These are phyloP conservation scores for Lateolabrax maculatus DNA, from an alignment of 2,797 vertebrate genomes.

Conservation along the genomic window DNA sequence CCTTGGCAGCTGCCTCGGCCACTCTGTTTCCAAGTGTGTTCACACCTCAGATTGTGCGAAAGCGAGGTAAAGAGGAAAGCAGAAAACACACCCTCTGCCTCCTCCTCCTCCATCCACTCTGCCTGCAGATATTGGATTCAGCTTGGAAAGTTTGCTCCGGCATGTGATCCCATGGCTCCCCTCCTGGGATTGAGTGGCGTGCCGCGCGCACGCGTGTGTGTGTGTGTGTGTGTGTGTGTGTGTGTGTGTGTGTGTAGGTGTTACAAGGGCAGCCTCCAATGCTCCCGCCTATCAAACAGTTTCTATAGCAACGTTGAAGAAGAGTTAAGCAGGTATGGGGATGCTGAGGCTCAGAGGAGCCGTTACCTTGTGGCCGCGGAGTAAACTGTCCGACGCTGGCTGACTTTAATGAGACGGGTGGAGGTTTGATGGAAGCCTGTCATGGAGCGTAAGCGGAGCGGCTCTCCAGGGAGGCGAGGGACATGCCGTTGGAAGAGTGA, in stretches of 20 bases:
- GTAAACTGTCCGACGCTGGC: constrained; percentile 37
- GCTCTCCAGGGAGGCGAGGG: neutral
- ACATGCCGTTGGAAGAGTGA: constrained; percentile 8
- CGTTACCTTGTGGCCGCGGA: constrained; percentile 15
- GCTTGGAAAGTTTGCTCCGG: constrained; percentile 31
- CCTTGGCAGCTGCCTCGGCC: constrained; percentile 37
- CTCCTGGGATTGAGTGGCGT: constrained; percentile 47
- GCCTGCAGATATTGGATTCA: constrained; percentile 54
- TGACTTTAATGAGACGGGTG: constrained; percentile 48
- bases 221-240: constrained; percentile 5
- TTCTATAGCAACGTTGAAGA: constrained; percentile 64
- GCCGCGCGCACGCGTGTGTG: too few relatives aligned
- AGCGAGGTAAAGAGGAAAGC: constrained; percentile 38
- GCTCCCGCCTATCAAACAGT: constrained; percentile 55
- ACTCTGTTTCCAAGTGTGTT: constrained; percentile 54
- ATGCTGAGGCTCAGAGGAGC: constrained; percentile 41
- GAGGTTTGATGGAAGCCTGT: constrained; percentile 49
- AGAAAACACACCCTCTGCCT: constrained; percentile 32
- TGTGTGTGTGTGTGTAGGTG: neutral
- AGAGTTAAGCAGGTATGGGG: constrained; percentile 51
- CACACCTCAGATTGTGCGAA: constrained; percentile 70
- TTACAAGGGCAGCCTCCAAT: constrained; percentile 20
- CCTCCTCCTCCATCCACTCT: constrained; percentile 10
- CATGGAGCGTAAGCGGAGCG: constrained; percentile 7
- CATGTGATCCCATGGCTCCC: constrained; percentile 28